These are phyloP conservation scores for Conus ventricosus DNA, from an alignment of 1,140 invertebrate species.

Conservation along the genomic window DNA sequence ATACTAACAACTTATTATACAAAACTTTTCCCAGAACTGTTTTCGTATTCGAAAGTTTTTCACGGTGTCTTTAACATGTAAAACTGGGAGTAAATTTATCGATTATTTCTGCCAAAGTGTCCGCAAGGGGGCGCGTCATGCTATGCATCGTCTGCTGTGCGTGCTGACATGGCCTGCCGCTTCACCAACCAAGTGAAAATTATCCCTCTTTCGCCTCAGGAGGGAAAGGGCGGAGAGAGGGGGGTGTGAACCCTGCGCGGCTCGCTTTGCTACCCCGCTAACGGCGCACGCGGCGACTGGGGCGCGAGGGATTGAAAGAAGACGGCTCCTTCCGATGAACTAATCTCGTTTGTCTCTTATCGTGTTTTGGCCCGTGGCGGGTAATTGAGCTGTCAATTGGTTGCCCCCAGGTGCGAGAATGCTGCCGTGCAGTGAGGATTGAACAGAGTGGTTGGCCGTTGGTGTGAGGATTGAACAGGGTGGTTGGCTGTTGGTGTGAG, in stretches of 20 bases:
- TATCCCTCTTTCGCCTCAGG: conserved; percentile 22
- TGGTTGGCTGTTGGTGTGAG: too few species aligned
- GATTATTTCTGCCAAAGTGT: conserved; percentile 39
- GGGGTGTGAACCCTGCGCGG: neutral
- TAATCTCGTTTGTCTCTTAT: conserved; percentile 29
- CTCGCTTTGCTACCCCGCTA: neutral
- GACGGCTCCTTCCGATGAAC: conserved; percentile 16
- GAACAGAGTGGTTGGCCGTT: too few species aligned
- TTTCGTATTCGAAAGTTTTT: conserved; percentile 29
- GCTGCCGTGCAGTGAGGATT: neutral
- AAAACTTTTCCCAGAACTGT: conserved; percentile 10
- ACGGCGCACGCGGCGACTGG: neutral
- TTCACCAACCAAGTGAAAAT: conserved; percentile 23
- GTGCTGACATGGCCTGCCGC: conserved; percentile 37
- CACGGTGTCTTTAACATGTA: neutral
- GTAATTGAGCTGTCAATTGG: conserved; percentile 11
- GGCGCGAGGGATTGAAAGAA: neutral
- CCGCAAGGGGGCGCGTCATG: conserved; percentile 39
- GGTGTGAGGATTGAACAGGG: too few species aligned
- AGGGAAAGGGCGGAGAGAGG: neutral
- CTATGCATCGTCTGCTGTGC: conserved; percentile 38
- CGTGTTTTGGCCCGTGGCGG: neutral
- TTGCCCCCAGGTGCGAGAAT: conserved; percentile 6
- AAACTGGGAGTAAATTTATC: conserved; percentile 22
- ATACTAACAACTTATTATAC: neutral